phyloP scores from a whole-genome alignment of 2,797 vertebrate genomes.

The Sphaeramia orbicularis region DNA sequence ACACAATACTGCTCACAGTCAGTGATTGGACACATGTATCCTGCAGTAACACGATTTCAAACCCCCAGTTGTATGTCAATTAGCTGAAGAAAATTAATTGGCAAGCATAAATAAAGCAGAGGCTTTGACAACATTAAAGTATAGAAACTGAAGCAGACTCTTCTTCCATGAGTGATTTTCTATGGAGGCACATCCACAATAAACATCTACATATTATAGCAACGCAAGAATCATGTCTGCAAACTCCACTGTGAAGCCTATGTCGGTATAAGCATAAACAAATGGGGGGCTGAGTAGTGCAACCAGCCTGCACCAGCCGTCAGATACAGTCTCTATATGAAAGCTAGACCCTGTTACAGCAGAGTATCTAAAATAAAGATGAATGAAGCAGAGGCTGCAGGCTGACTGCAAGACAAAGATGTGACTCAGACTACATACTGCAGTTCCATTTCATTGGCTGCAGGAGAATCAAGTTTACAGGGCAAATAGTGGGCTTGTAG shows the following conservation, averaged over 20 bases:
- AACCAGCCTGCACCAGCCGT: constrained; percentile 30
- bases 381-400: constrained; percentile 34
- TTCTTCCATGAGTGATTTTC: constrained; percentile 15
- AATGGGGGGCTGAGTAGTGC: background rate
- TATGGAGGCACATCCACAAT: constrained; percentile 1
- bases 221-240: background rate
- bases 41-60: too few species aligned
- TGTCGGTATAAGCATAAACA: constrained; percentile 4
- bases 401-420: constrained; percentile 34
- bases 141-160: constrained; percentile 18
- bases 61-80: too few species aligned
- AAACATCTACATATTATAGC: constrained; percentile 5
- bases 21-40: too few species aligned
- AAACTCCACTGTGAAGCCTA: background rate
- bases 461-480: constrained; percentile 13
- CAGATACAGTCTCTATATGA: constrained; percentile 25
- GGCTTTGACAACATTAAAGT: background rate
- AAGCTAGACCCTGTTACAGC: constrained; percentile 14
- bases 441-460: constrained; percentile 25
- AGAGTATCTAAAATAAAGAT: constrained; percentile 39
- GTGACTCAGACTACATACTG: constrained; percentile 55
- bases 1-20: too few species aligned
- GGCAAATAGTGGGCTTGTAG: background rate
- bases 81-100: constrained; percentile 14
- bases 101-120: background rate